These are phyloP conservation scores for Salticus scenicus DNA, from an alignment of 2,888 invertebrate genomes.

Conservation along the genomic window DNA sequence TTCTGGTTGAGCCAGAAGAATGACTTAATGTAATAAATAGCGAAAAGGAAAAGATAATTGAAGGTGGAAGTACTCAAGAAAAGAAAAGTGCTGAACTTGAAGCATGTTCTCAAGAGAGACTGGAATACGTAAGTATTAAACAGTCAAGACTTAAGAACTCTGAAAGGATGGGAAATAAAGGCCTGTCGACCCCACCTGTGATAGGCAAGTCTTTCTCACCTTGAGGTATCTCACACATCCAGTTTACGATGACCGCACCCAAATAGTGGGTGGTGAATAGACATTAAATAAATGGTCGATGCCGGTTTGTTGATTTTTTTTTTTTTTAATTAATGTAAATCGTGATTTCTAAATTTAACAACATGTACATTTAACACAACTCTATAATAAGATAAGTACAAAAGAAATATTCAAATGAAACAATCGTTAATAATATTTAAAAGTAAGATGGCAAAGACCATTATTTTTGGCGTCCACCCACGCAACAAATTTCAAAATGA, in stretches of 20 bases:
- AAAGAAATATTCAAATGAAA: too few species aligned
- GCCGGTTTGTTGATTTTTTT: not conserved
- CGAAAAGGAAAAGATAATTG: not conserved
- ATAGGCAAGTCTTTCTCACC: not conserved
- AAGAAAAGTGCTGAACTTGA: not conserved
- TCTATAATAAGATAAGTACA: too few species aligned
- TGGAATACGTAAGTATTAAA: not conserved
- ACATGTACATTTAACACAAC: too few species aligned
- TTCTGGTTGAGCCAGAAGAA: not conserved
- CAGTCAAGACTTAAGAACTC: not conserved
- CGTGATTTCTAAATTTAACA: not conserved
- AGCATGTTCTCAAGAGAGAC: not conserved
- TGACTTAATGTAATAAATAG: not conserved
- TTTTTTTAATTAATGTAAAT: not conserved
- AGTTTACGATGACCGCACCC: not conserved
- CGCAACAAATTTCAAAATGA: too few species aligned
- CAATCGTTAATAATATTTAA: too few species aligned
- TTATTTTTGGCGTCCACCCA: too few species aligned
- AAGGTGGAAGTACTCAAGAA: not conserved
- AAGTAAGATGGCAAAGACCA: too few species aligned
- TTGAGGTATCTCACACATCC: not conserved
- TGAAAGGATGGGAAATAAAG: not conserved
- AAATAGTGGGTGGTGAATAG: not conserved
- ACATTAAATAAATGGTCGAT: not conserved
- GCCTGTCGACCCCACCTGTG: not conserved